Base-by-base conservation (phyloP, 92 coral and sea anemone genomes). In the Epizoanthus scotinus region DNA sequence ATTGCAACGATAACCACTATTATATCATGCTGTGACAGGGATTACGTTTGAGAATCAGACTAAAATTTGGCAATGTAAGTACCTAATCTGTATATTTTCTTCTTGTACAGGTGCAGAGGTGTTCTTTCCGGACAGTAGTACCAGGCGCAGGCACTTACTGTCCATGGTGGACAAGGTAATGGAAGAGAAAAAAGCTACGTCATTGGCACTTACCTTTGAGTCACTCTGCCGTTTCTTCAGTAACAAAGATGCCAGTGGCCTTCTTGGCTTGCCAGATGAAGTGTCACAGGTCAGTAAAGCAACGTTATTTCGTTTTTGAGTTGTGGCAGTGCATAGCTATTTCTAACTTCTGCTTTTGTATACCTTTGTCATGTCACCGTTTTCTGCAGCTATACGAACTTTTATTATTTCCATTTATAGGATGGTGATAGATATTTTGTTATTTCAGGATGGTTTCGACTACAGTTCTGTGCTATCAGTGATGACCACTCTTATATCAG, bases 101-200 rank as follows among this genome's bases (percentile, higher is more conserved):
- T 10, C 56, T 18, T 34, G 38, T 75, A 20, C 78, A 95, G 99
- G 99, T 29, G 97, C 99, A 20, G 99, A 95, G 78, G 93, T 95
- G 44, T 95, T 95, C 90, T 95, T 95, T 78, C 99, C 99, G 24
- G 98, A 95, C 86, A 86, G 96, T 28, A 82, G 90, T 67, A 93
- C 99, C 54, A 88, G 99, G 27, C 96, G 99, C 42, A 87, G 87
- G 22, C 99, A 93, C 63, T 71, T 95, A n/a, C 81, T 95, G 62
- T 91, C 99, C 71, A 95, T 95, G 99, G 99, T 95, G 29, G 99
- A 95, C 78, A 93, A 95, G 67, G 99, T 93, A 78, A 93, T 95
- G 98, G 95, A 86, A 17, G 98, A 95, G 75, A 94, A 92, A 78
- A 95, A 93, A 69, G 87, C 93, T n/a, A 86, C 78, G 15, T 95